These are phyloP conservation scores for Pristionchus arcanus DNA, from an alignment of 2,888 invertebrate species.

Conservation along the genomic window DNA sequence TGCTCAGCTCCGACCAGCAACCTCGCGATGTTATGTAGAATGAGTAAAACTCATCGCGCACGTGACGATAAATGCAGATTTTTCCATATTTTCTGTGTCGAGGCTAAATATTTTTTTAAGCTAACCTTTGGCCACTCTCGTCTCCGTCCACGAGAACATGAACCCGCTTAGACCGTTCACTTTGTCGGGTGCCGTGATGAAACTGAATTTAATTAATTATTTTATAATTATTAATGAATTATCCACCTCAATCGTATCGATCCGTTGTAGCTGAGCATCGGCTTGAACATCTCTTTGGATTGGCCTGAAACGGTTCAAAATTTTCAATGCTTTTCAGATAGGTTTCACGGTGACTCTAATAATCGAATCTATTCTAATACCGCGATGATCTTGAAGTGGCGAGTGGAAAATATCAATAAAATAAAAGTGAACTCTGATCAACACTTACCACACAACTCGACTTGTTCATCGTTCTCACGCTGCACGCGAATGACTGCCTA, in stretches of 20 bases:
- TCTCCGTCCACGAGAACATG: slow-evolving; percentile 79
- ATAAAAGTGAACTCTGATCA: background rate
- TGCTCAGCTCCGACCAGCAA: too few species aligned
- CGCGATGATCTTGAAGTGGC: too few species aligned
- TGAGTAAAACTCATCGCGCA: too few species aligned
- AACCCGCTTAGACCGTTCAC: slow-evolving; percentile 78
- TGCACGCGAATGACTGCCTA: slow-evolving; percentile 64
- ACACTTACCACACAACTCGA: slow-evolving; percentile 56
- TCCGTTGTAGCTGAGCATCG: slow-evolving; percentile 30
- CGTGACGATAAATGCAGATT: too few species aligned
- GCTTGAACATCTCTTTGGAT: background rate
- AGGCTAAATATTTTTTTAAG: too few species aligned
- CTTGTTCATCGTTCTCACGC: slow-evolving; percentile 14
- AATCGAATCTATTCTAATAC: background rate
- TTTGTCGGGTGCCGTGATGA: slow-evolving; percentile 77
- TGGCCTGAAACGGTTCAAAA: background rate
- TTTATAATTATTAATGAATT: background rate
- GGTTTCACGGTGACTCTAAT: too few species aligned
- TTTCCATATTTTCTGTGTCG: too few species aligned
- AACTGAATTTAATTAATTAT: slow-evolving; percentile 64
- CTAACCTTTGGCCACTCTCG: slow-evolving; percentile 67
- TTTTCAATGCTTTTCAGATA: background rate
- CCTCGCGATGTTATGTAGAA: too few species aligned
- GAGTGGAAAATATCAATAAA: background rate
- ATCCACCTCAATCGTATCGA: background rate